Evolutionary conservation across 2,888 invertebrate genomes (phyloP), one percentile per base, ranked within the genome.

Genomic region (Acleris emargana): DNA sequence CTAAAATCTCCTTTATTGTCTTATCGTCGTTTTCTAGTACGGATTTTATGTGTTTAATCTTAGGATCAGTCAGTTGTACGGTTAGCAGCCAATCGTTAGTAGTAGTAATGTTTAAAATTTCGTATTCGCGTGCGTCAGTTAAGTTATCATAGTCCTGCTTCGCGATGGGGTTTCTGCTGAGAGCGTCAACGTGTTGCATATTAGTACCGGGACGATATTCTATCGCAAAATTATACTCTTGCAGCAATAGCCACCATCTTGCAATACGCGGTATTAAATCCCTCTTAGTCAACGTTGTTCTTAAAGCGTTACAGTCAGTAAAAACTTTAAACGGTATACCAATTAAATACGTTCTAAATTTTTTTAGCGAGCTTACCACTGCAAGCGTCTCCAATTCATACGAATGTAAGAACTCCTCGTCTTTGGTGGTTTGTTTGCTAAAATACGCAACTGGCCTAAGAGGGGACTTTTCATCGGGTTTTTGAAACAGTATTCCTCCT

Each of bases 401-500:
- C 2, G 58, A 58, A 7, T 49, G 49, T 18, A 49, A 38, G 16
- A 28, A 17, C 20, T 58, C 49, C 9, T 58, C 58, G 6, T 58
- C 49, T 16, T 49, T 49, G 7, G 75, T 73, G 0, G 82, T 76
- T 54, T 77, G 78, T 7, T 78, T 71, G 51, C 80, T 82, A 43
- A 72, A 77, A 63, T 79, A 86, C 1, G 76, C 75, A 17, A 69
- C 64, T 1, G 68, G 63, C 7, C 50, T 53, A 5, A 67, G 17
- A 1, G 53, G 57, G 0, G 38, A 2, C 1, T 58, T 50, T 1
- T 49, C 45, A 5, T 55, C 43, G 7, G 38, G n/a, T 28, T 55
- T 58, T 52, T 68, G 68, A 16, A 68, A 53, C 11, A 69, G 9
- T 11, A 69, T 52, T 11, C 66, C 67, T 5, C 62, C 69, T 20